Conservation (phyloP, 1,140 invertebrate genomes). For the Ceratosolen solmsi region DNA sequence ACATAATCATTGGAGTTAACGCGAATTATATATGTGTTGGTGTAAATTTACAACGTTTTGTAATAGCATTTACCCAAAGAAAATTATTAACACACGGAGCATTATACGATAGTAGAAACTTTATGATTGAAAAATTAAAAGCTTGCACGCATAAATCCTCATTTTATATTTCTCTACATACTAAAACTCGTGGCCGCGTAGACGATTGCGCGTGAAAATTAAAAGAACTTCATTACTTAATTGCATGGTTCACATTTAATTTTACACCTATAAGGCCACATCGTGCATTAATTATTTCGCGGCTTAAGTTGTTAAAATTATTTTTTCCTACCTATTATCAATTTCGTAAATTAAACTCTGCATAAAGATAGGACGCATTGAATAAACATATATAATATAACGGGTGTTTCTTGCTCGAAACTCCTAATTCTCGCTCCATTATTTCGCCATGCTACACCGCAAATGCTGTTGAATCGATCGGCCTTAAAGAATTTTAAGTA, state of each 20-base stretch:
- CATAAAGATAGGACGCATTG: too few relatives aligned
- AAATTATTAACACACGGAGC: neutral
- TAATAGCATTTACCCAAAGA: neutral
- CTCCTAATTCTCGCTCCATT: too few relatives aligned
- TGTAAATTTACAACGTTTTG: neutral
- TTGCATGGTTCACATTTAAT: neutral
- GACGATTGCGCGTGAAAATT: neutral
- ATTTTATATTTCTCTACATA: neutral
- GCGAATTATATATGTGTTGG: neutral
- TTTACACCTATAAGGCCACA: neutral
- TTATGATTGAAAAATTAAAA: slow-evolving; percentile 13
- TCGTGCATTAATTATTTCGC: neutral
- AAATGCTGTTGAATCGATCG: too few relatives aligned
- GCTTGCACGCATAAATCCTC: neutral
- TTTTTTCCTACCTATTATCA: neutral
- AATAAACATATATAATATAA: too few relatives aligned
- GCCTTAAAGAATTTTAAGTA: too few relatives aligned
- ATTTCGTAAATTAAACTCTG: neutral
- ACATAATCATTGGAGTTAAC: neutral
- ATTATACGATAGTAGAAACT: neutral
- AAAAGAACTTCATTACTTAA: neutral
- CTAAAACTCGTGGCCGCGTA: neutral
- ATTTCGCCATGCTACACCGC: too few relatives aligned
- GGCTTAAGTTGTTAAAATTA: neutral
- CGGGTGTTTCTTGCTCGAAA: too few relatives aligned